Evolutionary conservation across 2,888 invertebrate genomes (phyloP), one percentile per base, ranked within the genome.

Genomic region (Eristalinus aeneus): DNA sequence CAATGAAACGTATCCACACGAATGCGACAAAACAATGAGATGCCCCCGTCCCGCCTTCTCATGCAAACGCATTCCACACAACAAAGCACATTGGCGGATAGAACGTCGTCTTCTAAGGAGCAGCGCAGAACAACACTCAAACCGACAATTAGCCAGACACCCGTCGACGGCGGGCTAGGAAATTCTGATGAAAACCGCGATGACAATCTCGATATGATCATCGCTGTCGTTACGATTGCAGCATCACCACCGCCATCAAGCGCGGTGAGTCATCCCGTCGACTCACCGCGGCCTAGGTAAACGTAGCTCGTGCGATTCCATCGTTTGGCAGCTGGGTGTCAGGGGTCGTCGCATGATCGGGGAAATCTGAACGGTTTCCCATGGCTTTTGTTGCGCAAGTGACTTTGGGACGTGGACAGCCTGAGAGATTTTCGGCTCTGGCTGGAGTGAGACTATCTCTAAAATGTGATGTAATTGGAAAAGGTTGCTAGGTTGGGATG

Each of bases 1-100:
- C 61, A 79, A 71, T 84, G 64, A n/a, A 46, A 74, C 39, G 20
- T 63, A 46, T 2, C 16, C 46, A 16, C 46, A 16, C 46, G 3
- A 39, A n/a, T 8, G 46, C 39, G n/a, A 39, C 39, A 39, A 39
- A 8, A 46, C 46, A 46, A 46, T 46, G 46, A 16, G 46, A n/a
- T 16, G 8, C 46, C 6, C 39, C 16, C 46, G 27, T 9, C 16
- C 16, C 46, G 6, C 39, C 16, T 3, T n/a, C n/a, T n/a, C 3
- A 4, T 8, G 8, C 4, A 6, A 46, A 46, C 46, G 46, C 46
- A 46, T 46, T 46, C 46, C 46, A 46, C 46, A 46, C 46, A 9
- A 2, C 46, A 46, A n/a, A 2, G 34, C 34, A 34, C 34, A 34
- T 10, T 1, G 9, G 34, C 34, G 34, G 16, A 46, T 46, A 39